Conservation (phyloP, 1,140 invertebrate genomes). For the Diuraphis noxia region DNA sequence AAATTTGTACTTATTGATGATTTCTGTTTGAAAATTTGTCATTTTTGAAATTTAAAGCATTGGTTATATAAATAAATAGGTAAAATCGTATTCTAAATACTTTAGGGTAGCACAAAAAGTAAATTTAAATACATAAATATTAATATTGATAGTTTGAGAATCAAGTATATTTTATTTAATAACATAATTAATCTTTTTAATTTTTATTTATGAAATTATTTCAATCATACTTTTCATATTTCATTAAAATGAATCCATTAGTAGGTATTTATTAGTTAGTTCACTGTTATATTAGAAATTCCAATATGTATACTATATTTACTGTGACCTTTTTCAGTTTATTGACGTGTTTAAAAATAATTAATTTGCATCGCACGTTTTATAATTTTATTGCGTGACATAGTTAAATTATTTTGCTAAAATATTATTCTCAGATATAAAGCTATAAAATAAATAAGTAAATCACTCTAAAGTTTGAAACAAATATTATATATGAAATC, state of each 20-base stretch:
- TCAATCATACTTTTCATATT: neutral
- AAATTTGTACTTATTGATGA: too few relatives aligned
- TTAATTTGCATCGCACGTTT: neutral
- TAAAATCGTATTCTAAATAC: too few relatives aligned
- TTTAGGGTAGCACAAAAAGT: too few relatives aligned
- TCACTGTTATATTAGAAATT: neutral
- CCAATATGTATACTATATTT: neutral
- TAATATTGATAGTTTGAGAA: too few relatives aligned
- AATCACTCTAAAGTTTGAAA: neutral
- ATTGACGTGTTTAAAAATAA: neutral
- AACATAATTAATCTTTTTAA: neutral
- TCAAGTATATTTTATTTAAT: neutral
- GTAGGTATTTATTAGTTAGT: neutral
- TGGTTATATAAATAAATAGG: too few relatives aligned
- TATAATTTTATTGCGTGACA: slow-evolving; percentile 4
- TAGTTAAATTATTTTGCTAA: neutral
- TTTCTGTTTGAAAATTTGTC: too few relatives aligned
- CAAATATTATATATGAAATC: neutral
- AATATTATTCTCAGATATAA: neutral
- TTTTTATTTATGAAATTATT: neutral
- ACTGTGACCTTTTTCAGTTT: neutral
- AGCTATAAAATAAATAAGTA: neutral
- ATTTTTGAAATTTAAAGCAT: too few relatives aligned
- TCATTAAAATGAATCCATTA: neutral
- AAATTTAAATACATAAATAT: too few relatives aligned